Base-by-base conservation (phyloP, 2,797 vertebrate genomes). In the Microctenopoma stevenorrisi region DNA sequence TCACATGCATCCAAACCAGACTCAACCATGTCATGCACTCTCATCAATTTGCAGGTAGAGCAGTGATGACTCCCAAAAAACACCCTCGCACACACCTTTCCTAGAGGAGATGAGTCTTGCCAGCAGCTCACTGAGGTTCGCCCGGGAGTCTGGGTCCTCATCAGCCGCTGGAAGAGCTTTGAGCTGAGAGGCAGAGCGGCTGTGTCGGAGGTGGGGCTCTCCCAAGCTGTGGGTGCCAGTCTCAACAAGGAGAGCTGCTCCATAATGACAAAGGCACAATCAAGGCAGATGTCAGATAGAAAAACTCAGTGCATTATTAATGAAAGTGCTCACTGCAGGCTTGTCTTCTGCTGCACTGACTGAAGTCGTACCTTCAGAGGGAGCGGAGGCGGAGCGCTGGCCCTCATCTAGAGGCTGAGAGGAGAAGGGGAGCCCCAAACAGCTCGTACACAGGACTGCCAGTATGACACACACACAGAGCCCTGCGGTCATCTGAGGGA, bases 61-160 rank as follows among this genome's bases (percentile, higher is more conserved):
- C 33, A 59, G 43, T 15, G 11, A 54, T 7, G 52, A 42, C 16
- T 18, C 6, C 47, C 44, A 38, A 46, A 26, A n/a, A 37, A 42
- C n/a, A 56, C 26, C 26, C 33, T 18, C 42, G 8, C 50, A 79
- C 84, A 73, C 83, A 98, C 98, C 97, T 97, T 96, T 99, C 76
- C 95, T 94, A 79, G 93, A 95, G 66, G 94, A 96, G 75, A 98
- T 95, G 61, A 98, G 96, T 87, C 94, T 96, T 67, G 96, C 95
- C 79, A 99, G 88, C 82, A 98, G 88, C 58, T 95, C 94, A 0
- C 94, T 94, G 52, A 98, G 91, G 91, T 94, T 96, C 57, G 94
- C 93, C 35, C 94, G 91, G 44, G 94, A 89, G 68, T 96, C 95
- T 0, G 18, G 43, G 55, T 90, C 89, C 2, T 91, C 91, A 4